Evolutionary conservation across 2,888 invertebrate genomes (phyloP).

Genomic region (Nomada fucata): DNA sequence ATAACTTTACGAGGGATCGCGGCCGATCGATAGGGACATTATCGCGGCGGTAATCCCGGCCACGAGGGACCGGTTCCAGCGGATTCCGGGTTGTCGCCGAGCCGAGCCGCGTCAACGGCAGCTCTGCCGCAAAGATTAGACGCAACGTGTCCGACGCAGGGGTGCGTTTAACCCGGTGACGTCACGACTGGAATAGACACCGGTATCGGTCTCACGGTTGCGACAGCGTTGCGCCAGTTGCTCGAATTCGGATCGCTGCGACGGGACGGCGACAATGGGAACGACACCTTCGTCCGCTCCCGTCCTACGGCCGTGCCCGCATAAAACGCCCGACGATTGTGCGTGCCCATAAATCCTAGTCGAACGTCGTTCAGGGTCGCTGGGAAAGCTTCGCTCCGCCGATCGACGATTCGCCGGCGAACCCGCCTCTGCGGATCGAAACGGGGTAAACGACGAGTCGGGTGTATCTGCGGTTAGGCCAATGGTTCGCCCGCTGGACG

Average conservation of each 20-base stretch:
- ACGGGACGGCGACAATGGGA: conserved; percentile 38
- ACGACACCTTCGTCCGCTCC: no score
- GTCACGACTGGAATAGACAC: conserved; percentile 36
- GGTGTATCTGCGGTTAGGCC: conserved; percentile 54
- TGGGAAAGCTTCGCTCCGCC: neutral
- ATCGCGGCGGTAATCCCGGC: conserved; percentile 26
- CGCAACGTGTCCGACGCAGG: conserved; percentile 29
- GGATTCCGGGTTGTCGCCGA: conserved; percentile 45
- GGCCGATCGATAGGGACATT: conserved; percentile 24
- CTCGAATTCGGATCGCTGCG: conserved; percentile 44
- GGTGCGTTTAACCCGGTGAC: conserved; percentile 48
- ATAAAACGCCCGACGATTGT: neutral
- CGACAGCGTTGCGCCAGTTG: conserved; percentile 41
- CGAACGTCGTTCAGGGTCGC: neutral
- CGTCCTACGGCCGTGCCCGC: no score
- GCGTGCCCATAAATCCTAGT: conserved; percentile 26
- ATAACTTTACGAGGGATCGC: conserved; percentile 44
- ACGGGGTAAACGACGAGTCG: conserved; percentile 12
- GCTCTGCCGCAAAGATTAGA: conserved; percentile 41
- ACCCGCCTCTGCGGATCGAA: neutral
- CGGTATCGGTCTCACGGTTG: conserved; percentile 47
- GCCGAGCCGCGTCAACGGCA: conserved; percentile 57
- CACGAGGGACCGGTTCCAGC: conserved; percentile 22
- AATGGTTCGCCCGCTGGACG: conserved; percentile 61
- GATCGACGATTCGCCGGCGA: neutral